Evolutionary conservation across 2,797 vertebrate species (phyloP), one percentile per base, ranked within the genome.

Genomic region (Phataginus tricuspis): DNA sequence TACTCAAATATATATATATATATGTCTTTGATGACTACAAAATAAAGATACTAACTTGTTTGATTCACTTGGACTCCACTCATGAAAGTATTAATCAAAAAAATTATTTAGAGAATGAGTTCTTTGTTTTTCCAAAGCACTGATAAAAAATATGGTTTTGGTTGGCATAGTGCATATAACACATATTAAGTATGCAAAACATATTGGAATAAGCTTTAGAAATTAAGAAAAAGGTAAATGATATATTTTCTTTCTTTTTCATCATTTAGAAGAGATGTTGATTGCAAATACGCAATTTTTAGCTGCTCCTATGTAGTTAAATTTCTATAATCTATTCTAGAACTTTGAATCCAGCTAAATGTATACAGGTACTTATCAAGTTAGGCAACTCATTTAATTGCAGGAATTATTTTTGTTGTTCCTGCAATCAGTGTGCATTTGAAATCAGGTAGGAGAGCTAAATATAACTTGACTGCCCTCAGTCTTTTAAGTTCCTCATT

Each of bases 381-480:
- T 95, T 94, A 59, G 83, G 74, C 39, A 95, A 96, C 31, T 59
- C 39, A 86, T 80, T 96, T 93, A 96, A 80, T 66, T 84, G 29
- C 64, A 91, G 64, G n/a, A 68, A 91, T 91, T 97, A 95, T 91
- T 92, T 95, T 90, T 96, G 71, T 88, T 92, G 42, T 86, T 82
- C 45, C 25, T 96, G 83, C 31, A 96, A 96, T 96, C 94, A 96
- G 84, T 85, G 37, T 68, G 37, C 55, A 87, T 86, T 95, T 89
- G 31, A 95, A 97, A 95, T 92, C 34, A 96, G 29, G 8, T 57
- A 1, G 5, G 7, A 59, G 6, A 25, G 6, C 42, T 94, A 94
- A 96, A 93, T 89, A 93, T 71, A 94, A 66, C 64, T 77, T 87
- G 21, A 34, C 39, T 93, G 42, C 19, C 84, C 29, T 88, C 39